phyloP scores from a whole-genome alignment of 2,888 invertebrate species.

The Cosmopolites sordidus region DNA sequence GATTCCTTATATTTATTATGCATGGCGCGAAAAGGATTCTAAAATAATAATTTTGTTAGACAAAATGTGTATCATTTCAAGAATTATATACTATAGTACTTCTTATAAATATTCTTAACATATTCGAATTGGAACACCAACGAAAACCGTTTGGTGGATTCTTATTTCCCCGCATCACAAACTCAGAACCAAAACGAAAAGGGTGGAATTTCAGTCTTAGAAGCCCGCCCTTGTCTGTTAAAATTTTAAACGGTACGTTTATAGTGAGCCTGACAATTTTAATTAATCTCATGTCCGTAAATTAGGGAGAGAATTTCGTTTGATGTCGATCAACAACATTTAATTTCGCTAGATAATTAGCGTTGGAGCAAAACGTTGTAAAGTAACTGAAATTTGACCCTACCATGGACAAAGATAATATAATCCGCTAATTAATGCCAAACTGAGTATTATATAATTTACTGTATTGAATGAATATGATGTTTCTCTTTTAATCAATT shows the following conservation, averaged over 20 bases:
- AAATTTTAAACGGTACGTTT: background rate
- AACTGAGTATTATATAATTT: too few relatives aligned
- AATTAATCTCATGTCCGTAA: background rate
- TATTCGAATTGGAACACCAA: too few relatives aligned
- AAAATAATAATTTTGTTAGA: too few relatives aligned
- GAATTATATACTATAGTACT: too few relatives aligned
- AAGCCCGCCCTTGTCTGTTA: background rate
- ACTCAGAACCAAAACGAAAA: background rate
- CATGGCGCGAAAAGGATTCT: too few relatives aligned
- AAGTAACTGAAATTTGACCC: conserved; percentile 6
- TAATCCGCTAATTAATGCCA: conserved; percentile 7
- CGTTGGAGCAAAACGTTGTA: conserved; percentile 4
- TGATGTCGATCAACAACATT: conserved; percentile 1
- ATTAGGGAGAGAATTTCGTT: background rate
- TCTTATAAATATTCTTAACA: too few relatives aligned
- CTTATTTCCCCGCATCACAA: too few relatives aligned
- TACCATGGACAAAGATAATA: conserved; percentile 10
- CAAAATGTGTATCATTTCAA: too few relatives aligned
- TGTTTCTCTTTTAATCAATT: too few relatives aligned
- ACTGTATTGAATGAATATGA: too few relatives aligned
- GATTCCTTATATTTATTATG: too few relatives aligned
- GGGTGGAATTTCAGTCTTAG: background rate
- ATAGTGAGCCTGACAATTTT: background rate
- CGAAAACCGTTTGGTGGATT: too few relatives aligned
- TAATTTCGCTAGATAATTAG: conserved; percentile 6